phyloP scores from a whole-genome alignment of 2,797 vertebrate species.

The Etheostoma perlongum region DNA sequence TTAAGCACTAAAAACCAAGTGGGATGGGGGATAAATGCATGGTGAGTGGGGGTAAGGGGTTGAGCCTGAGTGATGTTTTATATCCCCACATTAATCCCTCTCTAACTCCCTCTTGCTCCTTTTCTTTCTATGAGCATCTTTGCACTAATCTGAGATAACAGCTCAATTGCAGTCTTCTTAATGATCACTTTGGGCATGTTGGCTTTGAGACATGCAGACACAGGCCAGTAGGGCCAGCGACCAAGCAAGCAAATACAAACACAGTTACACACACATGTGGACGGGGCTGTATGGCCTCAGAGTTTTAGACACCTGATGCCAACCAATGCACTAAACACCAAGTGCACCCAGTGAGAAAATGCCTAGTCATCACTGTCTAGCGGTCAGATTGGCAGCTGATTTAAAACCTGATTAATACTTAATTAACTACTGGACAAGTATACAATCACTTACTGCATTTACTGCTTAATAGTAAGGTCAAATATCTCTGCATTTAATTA shows the following conservation, averaged over 20 bases:
- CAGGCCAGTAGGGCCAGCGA: slow-evolving; percentile 50
- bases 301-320: slow-evolving; percentile 5
- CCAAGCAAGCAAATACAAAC: slow-evolving; percentile 36
- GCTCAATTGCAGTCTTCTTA: slow-evolving; percentile 77
- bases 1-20: slow-evolving; percentile 39
- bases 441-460: background rate
- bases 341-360: slow-evolving; percentile 11
- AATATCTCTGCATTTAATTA: background rate
- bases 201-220: slow-evolving; percentile 61
- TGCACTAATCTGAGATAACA: slow-evolving; percentile 83
- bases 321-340: slow-evolving; percentile 18
- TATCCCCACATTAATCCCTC: slow-evolving; percentile 55
- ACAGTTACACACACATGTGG: slow-evolving; percentile 8
- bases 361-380: slow-evolving; percentile 1
- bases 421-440: slow-evolving; percentile 3
- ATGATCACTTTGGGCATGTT: slow-evolving; percentile 74
- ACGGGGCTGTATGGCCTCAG: slow-evolving; percentile 3
- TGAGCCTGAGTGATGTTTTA: slow-evolving; percentile 64
- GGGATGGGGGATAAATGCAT: slow-evolving; percentile 38
- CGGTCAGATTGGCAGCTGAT: slow-evolving; percentile 15
- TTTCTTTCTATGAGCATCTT: slow-evolving; percentile 54
- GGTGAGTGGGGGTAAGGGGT: slow-evolving; percentile 44
- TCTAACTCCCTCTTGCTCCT: background rate
- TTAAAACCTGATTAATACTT: slow-evolving; percentile 32
- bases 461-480: background rate